Base-by-base conservation (phyloP, 2,888 invertebrate species). In the Steinernema hermaphroditum region DNA sequence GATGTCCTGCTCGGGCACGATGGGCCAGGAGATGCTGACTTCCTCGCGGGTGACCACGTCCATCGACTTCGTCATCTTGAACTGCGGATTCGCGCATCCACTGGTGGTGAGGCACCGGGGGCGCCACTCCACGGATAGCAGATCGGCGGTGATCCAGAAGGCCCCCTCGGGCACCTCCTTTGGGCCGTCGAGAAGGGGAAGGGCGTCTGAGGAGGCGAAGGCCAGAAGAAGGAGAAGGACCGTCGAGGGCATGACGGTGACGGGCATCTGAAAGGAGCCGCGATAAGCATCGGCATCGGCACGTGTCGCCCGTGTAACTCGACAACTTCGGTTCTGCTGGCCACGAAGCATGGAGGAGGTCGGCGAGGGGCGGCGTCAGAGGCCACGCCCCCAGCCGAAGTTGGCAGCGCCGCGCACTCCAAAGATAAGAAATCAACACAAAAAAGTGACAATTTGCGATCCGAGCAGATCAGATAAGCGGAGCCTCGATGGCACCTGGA, bases 91-190 rank as follows among this genome's bases (percentile, higher is more conserved):
- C 19, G 78, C 77, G 75, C 84, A 84, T 9, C 79, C 72, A 1
- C 79, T 80, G 22, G 83, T 83, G 44, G 83, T 82, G 29, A 84
- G 75, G 72, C 84, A 84, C 34, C 82, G 81, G 29, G 83, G 83
- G 41, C 76, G 74, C 79, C 83, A 84, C 37, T 79, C 80, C 62
- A 83, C 82, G 29, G 76, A 72, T 41, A 80, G 74, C 69, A 84
- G 69, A 44, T 84, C 82, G 16, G 78, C 79, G 19, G 82, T 78
- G n/a, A 84, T 72, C 84, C 84, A 84, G 73, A 84, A 84, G 32
- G 62, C 29, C 6, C 62, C 62, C 32, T 62, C 32, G 32, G 62
- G 62, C 16, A 32, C 62, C 16, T 62, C 62, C 16, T n/a, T 1
- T 16, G 62, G 12, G 2, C 32, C 62, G 16, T 16, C 29, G 1